Evolutionary conservation across 2,888 invertebrate genomes (phyloP), one percentile per base, ranked within the genome.

Genomic region (Sarcophaga variegata): DNA sequence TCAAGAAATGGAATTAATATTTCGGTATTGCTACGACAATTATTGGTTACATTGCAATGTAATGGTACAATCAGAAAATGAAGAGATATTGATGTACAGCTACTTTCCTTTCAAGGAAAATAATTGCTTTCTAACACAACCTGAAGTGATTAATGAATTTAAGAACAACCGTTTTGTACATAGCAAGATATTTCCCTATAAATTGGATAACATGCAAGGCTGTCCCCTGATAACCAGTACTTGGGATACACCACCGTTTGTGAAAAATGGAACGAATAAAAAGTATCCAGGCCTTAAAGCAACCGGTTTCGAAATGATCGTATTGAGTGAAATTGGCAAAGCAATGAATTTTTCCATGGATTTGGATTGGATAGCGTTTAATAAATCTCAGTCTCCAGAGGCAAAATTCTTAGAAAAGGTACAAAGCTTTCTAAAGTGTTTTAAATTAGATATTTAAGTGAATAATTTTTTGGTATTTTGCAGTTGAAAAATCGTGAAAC

Each of bases 41-140:
- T 90, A 90, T 64, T 87, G 91, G 22, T 91, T 91, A 77, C 90
- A 92, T 71, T 92, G 92, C 82, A 91, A 90, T 67, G 70, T 92
- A 2, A 91, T 90, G 75, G 88, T 91, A 54, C 91, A 92, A 77
- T 89, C 86, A 12, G 81, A 88, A 1, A 69, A 81, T 2, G 91
- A 90, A 0, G 90, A 91, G 8, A 88, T 92, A 8, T 71, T 89
- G 4, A 59, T 92, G 5, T 92, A 90, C 37, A 91, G 90, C 1
- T 92, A 92, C 76, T 89, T 87, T 62, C 92, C 92, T 0, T 91
- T 89, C 54, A 89, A 88, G 6, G 74, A 83, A 0, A 75, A 69
- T 0, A 83, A 85, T 12, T 91, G 91, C 22, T 88, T 80, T 3
- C 45, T 79, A 1, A 86, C 88, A 0, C 66, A 78, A 6, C 85